Percentiles rank a stretch among this genome's conserved stretches.
Evolutionary conservation across 1,140 invertebrate species (phyloP).

Genomic region (Drosophila athabasca): DNA sequence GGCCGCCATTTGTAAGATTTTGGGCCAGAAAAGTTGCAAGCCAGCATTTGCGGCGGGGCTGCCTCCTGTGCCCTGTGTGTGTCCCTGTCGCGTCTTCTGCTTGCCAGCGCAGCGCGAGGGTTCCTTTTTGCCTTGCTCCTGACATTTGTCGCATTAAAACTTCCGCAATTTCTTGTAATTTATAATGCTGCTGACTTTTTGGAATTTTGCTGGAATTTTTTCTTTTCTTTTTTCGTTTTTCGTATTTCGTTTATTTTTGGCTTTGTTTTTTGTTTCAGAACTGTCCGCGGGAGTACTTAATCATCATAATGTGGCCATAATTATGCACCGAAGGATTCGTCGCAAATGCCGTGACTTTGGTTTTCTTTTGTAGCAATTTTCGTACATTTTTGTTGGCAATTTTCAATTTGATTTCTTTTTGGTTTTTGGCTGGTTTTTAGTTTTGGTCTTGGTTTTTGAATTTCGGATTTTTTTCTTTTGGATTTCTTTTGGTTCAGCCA

Average conservation of each 20-base stretch:
- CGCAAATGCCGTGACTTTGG: constrained; percentile 48
- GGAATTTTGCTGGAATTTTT: constrained; percentile 51
- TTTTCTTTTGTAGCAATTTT: constrained; percentile 20
- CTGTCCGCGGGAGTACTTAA: constrained; percentile 59
- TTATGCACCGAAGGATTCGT: constrained; percentile 61
- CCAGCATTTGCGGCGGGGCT: constrained; percentile 31
- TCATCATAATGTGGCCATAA: constrained; percentile 77
- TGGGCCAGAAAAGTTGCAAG: constrained; percentile 73
- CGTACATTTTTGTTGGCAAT: constrained; percentile 8
- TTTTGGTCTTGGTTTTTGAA: constrained; percentile 20
- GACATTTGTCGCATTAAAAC: constrained; percentile 79
- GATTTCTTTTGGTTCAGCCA: constrained; percentile 21
- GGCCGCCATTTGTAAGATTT: constrained; percentile 80
- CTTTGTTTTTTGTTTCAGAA: constrained; percentile 34
- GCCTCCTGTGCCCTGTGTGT: neutral
- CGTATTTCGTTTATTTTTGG: constrained; percentile 22
- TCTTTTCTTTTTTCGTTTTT: constrained; percentile 6
- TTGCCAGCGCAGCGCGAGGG: constrained; percentile 51
- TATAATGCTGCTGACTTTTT: constrained; percentile 73
- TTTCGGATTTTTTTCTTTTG: constrained; percentile 12
- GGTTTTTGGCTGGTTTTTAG: neutral
- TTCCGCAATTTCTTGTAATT: constrained; percentile 78
- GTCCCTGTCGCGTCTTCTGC: constrained; percentile 50
- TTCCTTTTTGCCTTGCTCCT: constrained; percentile 58
- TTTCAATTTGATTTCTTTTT: constrained; percentile 21